Evolutionary conservation across 1,140 invertebrate genomes (phyloP), one percentile per base, ranked within the genome.

Genomic region (Euglossa dilemma): DNA sequence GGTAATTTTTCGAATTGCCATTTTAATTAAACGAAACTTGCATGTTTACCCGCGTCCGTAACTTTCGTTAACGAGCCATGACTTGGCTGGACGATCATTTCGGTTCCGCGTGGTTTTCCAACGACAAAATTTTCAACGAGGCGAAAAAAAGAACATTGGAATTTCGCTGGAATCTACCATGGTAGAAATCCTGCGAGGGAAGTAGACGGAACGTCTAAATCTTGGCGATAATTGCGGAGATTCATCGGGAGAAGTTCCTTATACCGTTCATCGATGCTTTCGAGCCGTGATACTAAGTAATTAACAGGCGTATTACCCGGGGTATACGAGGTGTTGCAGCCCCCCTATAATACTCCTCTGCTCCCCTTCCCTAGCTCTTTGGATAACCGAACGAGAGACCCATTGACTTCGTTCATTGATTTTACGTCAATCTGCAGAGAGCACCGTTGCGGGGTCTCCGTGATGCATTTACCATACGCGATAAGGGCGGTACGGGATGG

Each of bases 341-440:
- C 71, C 71, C 85, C 76, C 73, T 84, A 85, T 77, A 88, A 86
- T 84, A 67, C 85, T 77, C 84, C 70, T 66, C 25, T 63, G 23
- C 63, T 50, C 82, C 63, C 54, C 64, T 63, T 76, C 80, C 36
- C 47, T 61, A 56, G 16, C 87, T 70, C 63, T 66, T 57, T 12
- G 87, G 77, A 79, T 86, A 86, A 88, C 61, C 84, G 84, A 77
- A 67, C 67, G 72, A 70, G 84, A 83, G 74, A 91, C 92, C 93
- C 92, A 94, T 94, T 94, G 94, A 94, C 94, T 94, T 93, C 85
- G 90, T 92, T 93, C 94, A 94, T 94, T 94, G 94, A 94, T 94
- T 94, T 94, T 94, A 94, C 92, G 93, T 94, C 94, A 94, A 94
- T 94, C 93, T 93, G 91, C 87, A 90, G 84, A 81, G 84, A 81